A percentile compares a stretch with the other conserved stretches of the same genome.
Conservation (phyloP, 2,113 vertebrate species). For the Calyptommatus sinebrachiatus region DNA sequence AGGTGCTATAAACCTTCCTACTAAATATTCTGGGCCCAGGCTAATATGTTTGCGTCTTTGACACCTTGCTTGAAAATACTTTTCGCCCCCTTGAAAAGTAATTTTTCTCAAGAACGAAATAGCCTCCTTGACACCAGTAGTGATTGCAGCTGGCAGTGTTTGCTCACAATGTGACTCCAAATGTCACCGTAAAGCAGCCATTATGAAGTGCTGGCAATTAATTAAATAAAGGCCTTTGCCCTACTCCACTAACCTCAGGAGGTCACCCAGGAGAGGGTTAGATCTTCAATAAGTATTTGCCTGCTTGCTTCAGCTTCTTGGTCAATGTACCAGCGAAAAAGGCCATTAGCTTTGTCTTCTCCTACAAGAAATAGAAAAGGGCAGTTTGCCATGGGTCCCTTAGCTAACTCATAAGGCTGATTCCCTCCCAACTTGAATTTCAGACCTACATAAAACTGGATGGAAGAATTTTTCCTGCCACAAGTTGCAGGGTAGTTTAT, state of each 20-base stretch:
- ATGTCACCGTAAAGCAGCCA: slow-evolving; percentile 16
- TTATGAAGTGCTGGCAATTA: neutral
- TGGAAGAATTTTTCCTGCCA: neutral
- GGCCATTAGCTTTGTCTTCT: too few relatives aligned
- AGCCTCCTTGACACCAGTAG: neutral
- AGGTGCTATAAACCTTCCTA: too few relatives aligned
- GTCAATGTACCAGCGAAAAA: neutral
- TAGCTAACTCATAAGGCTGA: neutral
- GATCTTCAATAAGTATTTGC: neutral
- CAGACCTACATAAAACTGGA: neutral
- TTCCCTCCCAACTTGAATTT: neutral
- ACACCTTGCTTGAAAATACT: too few relatives aligned
- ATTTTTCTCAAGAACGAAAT: neutral
- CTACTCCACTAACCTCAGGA: neutral
- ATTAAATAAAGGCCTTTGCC: neutral
- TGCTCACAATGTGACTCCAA: neutral
- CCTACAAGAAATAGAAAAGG: neutral
- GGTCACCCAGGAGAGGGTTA: neutral
- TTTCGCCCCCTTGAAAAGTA: neutral
- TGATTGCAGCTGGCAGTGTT: neutral
- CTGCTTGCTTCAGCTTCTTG: neutral
- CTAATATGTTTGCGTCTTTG: too few relatives aligned
- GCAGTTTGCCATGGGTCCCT: neutral
- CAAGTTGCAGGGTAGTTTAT: neutral
- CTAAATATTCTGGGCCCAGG: too few relatives aligned